Percentiles rank a stretch among this genome's conserved stretches.
Conservation (phyloP, 2,113 vertebrate genomes). For the Dipodomys ordii region DNA sequence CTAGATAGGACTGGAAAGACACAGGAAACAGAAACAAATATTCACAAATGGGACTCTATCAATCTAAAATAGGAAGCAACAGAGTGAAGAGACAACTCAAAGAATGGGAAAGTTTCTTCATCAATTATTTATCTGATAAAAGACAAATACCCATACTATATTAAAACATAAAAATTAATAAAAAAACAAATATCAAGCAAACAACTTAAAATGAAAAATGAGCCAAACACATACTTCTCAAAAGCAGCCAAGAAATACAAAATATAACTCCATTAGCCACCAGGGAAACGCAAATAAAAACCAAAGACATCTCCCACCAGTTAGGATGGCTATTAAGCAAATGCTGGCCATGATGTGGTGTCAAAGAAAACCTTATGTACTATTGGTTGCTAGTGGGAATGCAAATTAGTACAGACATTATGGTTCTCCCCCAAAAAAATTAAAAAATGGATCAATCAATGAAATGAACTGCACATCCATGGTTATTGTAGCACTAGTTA, state of each 20-base stretch:
- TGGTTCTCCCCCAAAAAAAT: neutral
- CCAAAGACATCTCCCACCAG: neutral
- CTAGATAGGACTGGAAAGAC: too few relatives aligned
- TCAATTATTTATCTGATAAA: neutral
- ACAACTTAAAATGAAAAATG: neutral
- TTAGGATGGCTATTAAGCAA: neutral
- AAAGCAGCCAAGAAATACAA: neutral
- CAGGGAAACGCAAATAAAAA: neutral
- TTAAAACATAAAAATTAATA: neutral
- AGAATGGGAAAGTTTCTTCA: neutral
- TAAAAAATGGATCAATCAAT: neutral
- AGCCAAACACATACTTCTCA: neutral
- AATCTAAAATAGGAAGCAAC: neutral
- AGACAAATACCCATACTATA: neutral
- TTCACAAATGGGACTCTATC: too few relatives aligned
- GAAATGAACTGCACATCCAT: too few relatives aligned
- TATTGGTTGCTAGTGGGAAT: neutral
- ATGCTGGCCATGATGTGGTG: neutral
- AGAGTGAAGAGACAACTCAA: neutral
- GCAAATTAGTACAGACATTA: neutral
- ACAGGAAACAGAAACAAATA: too few relatives aligned
- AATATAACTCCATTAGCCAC: neutral
- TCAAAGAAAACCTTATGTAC: neutral
- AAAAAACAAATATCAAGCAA: neutral
- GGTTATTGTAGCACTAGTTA: neutral